Base-by-base conservation (phyloP, 2,888 invertebrate species). In the Eurois occulta region DNA sequence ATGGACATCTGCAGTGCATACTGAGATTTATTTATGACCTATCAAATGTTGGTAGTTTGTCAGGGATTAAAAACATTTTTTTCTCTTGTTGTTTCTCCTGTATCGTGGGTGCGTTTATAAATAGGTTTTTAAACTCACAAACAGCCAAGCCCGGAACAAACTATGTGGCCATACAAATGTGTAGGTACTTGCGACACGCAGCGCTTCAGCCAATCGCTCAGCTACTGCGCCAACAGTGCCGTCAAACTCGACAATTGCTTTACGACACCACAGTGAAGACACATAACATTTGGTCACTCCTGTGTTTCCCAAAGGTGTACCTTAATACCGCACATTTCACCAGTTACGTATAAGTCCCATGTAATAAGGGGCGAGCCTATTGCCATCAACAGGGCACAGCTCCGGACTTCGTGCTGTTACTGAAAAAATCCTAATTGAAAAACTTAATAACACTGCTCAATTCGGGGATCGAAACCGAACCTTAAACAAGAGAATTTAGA, bases 1-100 rank as follows among this genome's bases (percentile, higher is more conserved):
- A 84, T 85, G 90, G 86, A 89, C 90, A 90, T 87, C 86, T 84
- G 86, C 83, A 81, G 77, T 71, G 70, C 80, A 71, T 72, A 77
- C 80, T 64, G 72, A 69, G 79, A 83, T 86, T 88, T 80, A 58
- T 43, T 65, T 71, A 10, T 58, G 41, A 73, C 58, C 65, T 16
- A 68, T 66, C 32, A 43, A n/a, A 62, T 35, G 4, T 66, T 18
- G 11, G 4, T 43, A 21, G n/a, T 52, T 66, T 24, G 43, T 52
- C 10, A 1, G 46, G 21, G 18, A 32, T 64, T 46, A n/a, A n/a
- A n/a, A n/a, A n/a, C n/a, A n/a, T n/a, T n/a, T n/a, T n/a, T n/a
- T n/a, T n/a, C n/a, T n/a, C n/a, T n/a, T n/a, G n/a, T n/a, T n/a
- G n/a, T n/a, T n/a, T n/a, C n/a, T n/a, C n/a, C n/a, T n/a, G n/a